Conservation (phyloP, 1,140 invertebrate genomes). For the Saxidomus purpurata region DNA sequence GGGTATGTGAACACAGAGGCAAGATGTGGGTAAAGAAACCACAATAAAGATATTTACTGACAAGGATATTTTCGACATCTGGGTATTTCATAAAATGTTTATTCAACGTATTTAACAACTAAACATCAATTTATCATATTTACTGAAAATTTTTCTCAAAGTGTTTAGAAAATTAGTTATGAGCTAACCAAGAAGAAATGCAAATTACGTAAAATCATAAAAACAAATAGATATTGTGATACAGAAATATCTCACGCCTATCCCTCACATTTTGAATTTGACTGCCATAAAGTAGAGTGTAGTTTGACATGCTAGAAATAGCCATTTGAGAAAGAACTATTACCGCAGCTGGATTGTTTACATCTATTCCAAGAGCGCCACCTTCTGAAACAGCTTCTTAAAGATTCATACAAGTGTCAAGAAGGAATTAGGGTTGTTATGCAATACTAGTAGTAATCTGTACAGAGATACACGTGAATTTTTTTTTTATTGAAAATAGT, state of each 20-base stretch:
- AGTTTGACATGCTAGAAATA: neutral
- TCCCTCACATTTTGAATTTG: no score
- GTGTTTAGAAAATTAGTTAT: neutral
- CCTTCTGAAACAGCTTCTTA: neutral
- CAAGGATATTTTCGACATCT: conserved; percentile 11
- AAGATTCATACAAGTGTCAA: neutral
- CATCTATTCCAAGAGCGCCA: neutral
- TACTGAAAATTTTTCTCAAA: neutral
- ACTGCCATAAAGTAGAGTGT: neutral
- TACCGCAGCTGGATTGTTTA: neutral
- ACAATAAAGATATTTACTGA: neutral
- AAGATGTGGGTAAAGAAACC: neutral
- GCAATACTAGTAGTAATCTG: neutral
- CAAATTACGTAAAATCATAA: neutral
- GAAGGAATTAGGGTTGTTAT: no score
- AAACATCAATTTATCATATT: neutral
- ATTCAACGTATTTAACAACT: conserved; percentile 25
- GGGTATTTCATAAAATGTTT: conserved; percentile 30
- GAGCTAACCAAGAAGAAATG: conserved; percentile 7
- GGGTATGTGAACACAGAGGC: conserved; percentile 1
- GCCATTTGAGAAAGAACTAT: neutral
- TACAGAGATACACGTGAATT: neutral
- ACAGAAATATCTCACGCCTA: no score
- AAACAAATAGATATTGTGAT: neutral
- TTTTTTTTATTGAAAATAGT: no score